These are phyloP conservation scores for Lasioglossum morio DNA, from an alignment of 2,888 invertebrate species.

Conservation along the genomic window DNA sequence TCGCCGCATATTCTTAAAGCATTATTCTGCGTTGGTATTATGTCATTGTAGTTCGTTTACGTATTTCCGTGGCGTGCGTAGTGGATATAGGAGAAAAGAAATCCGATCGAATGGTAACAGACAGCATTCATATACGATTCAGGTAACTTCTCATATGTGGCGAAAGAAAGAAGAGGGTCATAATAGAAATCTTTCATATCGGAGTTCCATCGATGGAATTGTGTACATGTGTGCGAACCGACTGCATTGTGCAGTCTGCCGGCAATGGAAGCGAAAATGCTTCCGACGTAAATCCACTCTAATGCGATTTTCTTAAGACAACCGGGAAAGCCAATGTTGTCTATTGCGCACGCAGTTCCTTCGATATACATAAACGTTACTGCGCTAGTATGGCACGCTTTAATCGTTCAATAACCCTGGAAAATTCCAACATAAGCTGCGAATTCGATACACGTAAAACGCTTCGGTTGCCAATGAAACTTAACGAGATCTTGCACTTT, in stretches of 20 bases:
- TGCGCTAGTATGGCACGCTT: conserved; percentile 5
- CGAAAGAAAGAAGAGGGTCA: conserved; percentile 42
- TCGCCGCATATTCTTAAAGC: background rate
- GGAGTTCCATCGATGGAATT: conserved; percentile 44
- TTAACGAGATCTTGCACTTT: background rate
- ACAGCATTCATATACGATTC: conserved; percentile 52
- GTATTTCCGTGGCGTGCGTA: conserved; percentile 1
- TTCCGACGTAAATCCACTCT: conserved; percentile 36
- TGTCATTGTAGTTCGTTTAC: background rate
- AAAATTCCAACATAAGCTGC: background rate
- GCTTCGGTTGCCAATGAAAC: background rate
- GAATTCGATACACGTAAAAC: background rate
- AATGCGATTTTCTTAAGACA: conserved; percentile 44
- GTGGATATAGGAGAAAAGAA: conserved; percentile 50
- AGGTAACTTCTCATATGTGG: conserved; percentile 44
- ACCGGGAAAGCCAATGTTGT: conserved; percentile 29
- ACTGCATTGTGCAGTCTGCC: conserved; percentile 50
- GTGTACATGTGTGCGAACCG: conserved; percentile 4
- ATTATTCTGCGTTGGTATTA: conserved; percentile 20
- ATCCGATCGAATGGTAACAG: conserved; percentile 46
- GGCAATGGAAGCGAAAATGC: conserved; percentile 49
- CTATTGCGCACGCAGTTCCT: conserved; percentile 8
- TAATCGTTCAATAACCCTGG: background rate
- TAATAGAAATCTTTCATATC: conserved; percentile 60
- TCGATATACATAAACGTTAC: conserved; percentile 27